Percentiles rank a stretch among this genome's conserved stretches.
Conservation (phyloP, 2,113 vertebrate species). For the Hippopotamus amphibius region DNA sequence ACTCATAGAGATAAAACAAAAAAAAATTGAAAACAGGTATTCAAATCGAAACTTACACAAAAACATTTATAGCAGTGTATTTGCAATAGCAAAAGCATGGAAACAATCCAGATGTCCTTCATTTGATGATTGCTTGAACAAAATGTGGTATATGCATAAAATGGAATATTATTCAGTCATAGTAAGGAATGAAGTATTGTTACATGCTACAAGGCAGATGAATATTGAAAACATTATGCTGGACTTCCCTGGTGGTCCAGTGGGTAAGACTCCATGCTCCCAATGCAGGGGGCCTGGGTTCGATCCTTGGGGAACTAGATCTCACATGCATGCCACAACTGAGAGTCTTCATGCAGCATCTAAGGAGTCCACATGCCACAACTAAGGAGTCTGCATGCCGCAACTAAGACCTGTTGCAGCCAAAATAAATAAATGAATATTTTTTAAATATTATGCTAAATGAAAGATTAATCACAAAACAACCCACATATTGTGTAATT, state of each 20-base stretch:
- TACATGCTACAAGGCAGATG: neutral
- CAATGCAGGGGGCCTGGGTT: too few species aligned
- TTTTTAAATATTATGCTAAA: neutral
- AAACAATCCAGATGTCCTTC: neutral
- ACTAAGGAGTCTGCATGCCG: too few species aligned
- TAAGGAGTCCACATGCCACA: too few species aligned
- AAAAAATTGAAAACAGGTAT: neutral
- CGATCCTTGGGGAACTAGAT: too few species aligned
- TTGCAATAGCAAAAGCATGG: neutral
- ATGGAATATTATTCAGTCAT: neutral
- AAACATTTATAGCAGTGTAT: neutral
- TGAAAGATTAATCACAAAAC: neutral
- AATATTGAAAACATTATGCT: neutral
- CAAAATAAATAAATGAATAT: too few species aligned
- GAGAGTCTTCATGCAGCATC: too few species aligned
- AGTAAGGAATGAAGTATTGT: neutral
- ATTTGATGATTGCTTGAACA: neutral
- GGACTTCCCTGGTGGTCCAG: too few species aligned
- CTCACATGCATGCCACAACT: too few species aligned
- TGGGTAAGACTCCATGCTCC: too few species aligned
- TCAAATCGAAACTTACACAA: neutral
- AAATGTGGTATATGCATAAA: neutral
- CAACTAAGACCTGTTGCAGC: too few species aligned
- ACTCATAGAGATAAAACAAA: neutral
- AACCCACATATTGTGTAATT: neutral